phyloP scores from a whole-genome alignment of 1,140 invertebrate genomes.

The Mylabris phalerata region DNA sequence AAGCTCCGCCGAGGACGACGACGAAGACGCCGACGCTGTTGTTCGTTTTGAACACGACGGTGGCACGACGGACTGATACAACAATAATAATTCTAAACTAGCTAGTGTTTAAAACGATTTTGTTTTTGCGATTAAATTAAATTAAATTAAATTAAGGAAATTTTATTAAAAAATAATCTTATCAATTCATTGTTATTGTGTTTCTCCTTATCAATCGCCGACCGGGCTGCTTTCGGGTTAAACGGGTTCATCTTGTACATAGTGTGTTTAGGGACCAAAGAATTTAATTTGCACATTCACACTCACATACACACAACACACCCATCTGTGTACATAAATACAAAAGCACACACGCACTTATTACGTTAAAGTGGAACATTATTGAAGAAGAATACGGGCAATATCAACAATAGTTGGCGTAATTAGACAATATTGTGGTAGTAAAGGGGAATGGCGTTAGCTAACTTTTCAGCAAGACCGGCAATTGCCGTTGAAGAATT shows the following conservation, averaged over 20 bases:
- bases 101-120: constrained; percentile 19
- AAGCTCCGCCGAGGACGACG: constrained; percentile 34
- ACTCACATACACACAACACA: not conserved
- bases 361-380: no score
- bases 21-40: constrained; percentile 27
- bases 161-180: constrained; percentile 4
- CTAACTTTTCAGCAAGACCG: constrained; percentile 30
- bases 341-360: no score
- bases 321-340: no score
- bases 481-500: constrained; percentile 34
- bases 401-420: constrained; percentile 7
- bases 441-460: constrained; percentile 29
- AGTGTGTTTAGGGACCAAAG: constrained; percentile 40
- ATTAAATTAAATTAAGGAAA: not conserved
- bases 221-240: constrained; percentile 34
- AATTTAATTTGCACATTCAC: constrained; percentile 1
- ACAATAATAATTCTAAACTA: constrained; percentile 25
- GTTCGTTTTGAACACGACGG: constrained; percentile 5
- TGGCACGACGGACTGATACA: constrained; percentile 10
- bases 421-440: constrained; percentile 1
- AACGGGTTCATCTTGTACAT: constrained; percentile 39
- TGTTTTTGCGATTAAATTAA: constrained; percentile 4
- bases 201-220: constrained; percentile 27
- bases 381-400: not conserved
- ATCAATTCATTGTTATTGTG: constrained; percentile 13